phyloP scores from a whole-genome alignment of 2,888 invertebrate species.

The Idaea aversata region DNA sequence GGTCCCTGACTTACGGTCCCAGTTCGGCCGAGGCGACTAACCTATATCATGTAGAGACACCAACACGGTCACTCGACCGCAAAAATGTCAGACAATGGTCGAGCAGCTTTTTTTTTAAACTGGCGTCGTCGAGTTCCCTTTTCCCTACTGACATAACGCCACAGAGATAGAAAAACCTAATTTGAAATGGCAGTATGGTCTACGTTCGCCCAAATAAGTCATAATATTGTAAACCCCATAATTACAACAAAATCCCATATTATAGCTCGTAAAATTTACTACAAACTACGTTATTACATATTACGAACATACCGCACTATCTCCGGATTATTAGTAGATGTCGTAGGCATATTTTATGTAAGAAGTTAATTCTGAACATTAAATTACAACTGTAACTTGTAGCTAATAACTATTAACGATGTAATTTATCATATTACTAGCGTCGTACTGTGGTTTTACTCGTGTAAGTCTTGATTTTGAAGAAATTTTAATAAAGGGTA shows the following conservation, averaged over 20 bases:
- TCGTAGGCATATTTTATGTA: constrained; percentile 24
- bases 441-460: background rate
- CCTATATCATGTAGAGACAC: too few species aligned
- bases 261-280: constrained; percentile 19
- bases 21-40: too few species aligned
- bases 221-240: constrained; percentile 10
- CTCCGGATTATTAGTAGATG: constrained; percentile 30
- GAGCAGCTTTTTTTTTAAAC: too few species aligned
- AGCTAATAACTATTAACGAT: constrained; percentile 3
- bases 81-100: too few species aligned
- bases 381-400: constrained; percentile 7
- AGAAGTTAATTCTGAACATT: constrained; percentile 23
- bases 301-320: constrained; percentile 26
- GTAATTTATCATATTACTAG: constrained; percentile 7
- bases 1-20: too few species aligned
- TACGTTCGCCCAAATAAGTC: background rate
- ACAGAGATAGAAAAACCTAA: too few species aligned
- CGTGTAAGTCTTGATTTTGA: background rate
- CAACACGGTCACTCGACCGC: too few species aligned
- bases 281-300: constrained; percentile 34
- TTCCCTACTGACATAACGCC: too few species aligned
- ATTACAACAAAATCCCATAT: constrained; percentile 22
- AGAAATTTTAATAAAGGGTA: too few species aligned
- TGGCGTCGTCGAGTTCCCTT: too few species aligned
- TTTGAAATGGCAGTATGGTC: background rate